Conservation (phyloP, 1,140 invertebrate species). For the Drosophila yakuba region DNA sequence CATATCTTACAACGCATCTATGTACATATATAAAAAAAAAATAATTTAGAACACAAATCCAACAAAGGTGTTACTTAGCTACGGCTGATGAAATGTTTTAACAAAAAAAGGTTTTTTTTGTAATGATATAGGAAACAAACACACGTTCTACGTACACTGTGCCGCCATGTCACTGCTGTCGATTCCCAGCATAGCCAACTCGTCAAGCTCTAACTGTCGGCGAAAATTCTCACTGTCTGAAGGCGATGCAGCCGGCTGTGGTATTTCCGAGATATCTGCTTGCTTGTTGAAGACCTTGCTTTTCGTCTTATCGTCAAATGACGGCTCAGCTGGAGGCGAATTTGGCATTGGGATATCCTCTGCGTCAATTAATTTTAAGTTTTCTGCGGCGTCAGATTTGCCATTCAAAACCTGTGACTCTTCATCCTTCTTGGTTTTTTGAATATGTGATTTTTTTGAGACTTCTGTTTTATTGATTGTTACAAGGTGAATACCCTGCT, state of each 20-base stretch:
- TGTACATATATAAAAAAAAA: slow-evolving; percentile 14
- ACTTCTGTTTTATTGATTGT: slow-evolving; percentile 60
- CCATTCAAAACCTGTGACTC: slow-evolving; percentile 40
- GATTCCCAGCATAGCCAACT: slow-evolving; percentile 89
- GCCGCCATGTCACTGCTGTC: slow-evolving; percentile 89
- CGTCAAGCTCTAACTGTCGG: slow-evolving; percentile 87
- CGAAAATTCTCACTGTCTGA: slow-evolving; percentile 78
- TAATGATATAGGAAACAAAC: background rate
- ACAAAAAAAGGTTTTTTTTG: background rate
- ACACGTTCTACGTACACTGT: slow-evolving; percentile 84
- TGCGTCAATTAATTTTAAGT: slow-evolving; percentile 32
- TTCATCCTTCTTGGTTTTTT: slow-evolving; percentile 25
- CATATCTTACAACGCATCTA: slow-evolving; percentile 67
- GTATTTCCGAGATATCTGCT: slow-evolving; percentile 61
- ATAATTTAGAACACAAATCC: background rate
- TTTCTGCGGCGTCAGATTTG: slow-evolving; percentile 7
- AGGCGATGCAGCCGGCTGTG: slow-evolving; percentile 66
- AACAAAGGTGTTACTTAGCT: background rate
- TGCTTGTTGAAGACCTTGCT: slow-evolving; percentile 14
- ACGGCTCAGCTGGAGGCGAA: slow-evolving; percentile 26
- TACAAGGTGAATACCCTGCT: slow-evolving; percentile 76
- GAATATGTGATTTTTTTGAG: slow-evolving; percentile 24
- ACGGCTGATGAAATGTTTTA: background rate
- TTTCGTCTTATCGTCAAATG: slow-evolving; percentile 9
- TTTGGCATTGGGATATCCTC: slow-evolving; percentile 67